These are phyloP conservation scores for Drosophila obscura DNA, from an alignment of 1,140 invertebrate genomes.

Conservation along the genomic window DNA sequence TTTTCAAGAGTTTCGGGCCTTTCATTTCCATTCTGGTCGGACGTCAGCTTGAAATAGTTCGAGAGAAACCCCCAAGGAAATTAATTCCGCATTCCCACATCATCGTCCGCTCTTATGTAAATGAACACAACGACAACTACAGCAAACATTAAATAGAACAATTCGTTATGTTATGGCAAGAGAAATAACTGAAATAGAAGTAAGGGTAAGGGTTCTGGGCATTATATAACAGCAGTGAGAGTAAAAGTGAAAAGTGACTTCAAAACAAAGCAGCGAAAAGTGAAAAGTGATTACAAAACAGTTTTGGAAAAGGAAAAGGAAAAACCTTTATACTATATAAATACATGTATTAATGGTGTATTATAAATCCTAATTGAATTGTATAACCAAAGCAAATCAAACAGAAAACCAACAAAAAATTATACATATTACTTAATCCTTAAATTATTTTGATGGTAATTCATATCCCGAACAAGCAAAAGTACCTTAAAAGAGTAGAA, in stretches of 20 bases:
- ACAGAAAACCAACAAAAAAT: not conserved
- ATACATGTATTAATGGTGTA: not conserved
- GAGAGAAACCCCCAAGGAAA: slow-evolving; percentile 20
- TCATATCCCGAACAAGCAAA: not conserved
- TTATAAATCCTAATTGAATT: not conserved
- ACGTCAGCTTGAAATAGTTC: slow-evolving; percentile 64
- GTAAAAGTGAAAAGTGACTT: slow-evolving; percentile 50
- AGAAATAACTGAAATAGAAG: not conserved
- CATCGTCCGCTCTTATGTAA: slow-evolving; percentile 60
- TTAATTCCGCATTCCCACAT: slow-evolving; percentile 22
- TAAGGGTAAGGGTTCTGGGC: slow-evolving; percentile 3
- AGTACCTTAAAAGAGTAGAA: not conserved
- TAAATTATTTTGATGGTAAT: not conserved
- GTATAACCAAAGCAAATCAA: not conserved
- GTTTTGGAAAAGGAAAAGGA: not conserved
- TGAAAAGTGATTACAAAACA: slow-evolving; percentile 71
- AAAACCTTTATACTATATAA: not conserved
- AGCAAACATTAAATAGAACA: slow-evolving; percentile 14
- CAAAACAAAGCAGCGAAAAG: slow-evolving; percentile 33
- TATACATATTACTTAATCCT: too few species aligned
- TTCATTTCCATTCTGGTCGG: slow-evolving; percentile 61
- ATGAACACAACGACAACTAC: slow-evolving; percentile 7
- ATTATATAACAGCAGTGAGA: slow-evolving; percentile 62
- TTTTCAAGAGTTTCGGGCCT: slow-evolving; percentile 58
- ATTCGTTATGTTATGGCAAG: not conserved